A percentile compares a stretch with the other conserved stretches of the same genome.
phyloP scores from a whole-genome alignment of 2,888 invertebrate species.

The Xestia c-nigrum region DNA sequence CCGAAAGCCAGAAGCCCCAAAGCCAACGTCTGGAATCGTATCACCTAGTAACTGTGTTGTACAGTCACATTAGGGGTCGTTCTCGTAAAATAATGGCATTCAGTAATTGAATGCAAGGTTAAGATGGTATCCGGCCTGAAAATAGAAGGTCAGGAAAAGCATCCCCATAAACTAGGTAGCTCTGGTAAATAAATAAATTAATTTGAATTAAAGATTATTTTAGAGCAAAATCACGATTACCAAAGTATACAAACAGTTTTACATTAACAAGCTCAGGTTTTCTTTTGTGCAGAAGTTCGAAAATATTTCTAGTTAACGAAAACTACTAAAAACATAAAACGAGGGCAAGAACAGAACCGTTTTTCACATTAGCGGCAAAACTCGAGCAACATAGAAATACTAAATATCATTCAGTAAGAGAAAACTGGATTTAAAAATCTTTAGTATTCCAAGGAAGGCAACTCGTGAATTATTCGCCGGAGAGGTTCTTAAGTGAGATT shows the following conservation, averaged over 20 bases:
- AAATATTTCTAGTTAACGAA: neutral
- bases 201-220: neutral
- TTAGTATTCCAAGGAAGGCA: slow-evolving; percentile 36
- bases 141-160: neutral
- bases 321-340: neutral
- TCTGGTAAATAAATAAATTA: neutral
- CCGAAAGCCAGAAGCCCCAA: neutral
- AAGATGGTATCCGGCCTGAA: neutral
- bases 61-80: neutral
- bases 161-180: neutral
- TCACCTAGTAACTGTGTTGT: neutral
- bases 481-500: slow-evolving; percentile 24
- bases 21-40: neutral
- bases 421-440: slow-evolving; percentile 57
- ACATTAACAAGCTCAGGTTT: neutral
- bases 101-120: neutral
- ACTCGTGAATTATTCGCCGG: slow-evolving; percentile 46
- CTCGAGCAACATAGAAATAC: slow-evolving; percentile 24
- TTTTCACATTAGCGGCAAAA: slow-evolving; percentile 2
- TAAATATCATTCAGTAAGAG: slow-evolving; percentile 48
- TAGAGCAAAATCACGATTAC: neutral
- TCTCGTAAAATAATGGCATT: neutral
- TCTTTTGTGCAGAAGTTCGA: neutral
- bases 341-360: slow-evolving; percentile 19
- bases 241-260: neutral